Evolutionary conservation across 1,140 invertebrate genomes (phyloP), one percentile per base, ranked within the genome.

Genomic region (Octopus bimaculoides): DNA sequence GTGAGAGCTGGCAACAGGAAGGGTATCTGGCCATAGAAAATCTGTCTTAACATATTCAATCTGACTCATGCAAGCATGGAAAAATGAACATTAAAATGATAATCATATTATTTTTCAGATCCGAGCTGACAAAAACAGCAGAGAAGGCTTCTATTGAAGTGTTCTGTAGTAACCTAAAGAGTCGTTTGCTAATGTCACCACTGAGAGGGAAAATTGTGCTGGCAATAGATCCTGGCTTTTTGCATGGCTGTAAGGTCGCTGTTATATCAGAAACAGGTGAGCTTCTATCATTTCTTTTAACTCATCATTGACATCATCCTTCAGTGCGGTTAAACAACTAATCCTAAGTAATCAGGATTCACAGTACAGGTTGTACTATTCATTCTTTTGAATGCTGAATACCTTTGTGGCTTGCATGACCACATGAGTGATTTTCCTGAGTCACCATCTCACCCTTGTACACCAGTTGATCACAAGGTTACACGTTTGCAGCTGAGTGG

Each of bases 201-300:
- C 90, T 96, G 1, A 93, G 94, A 87, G 95, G 95, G n/a, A 93
- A 94, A 88, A 90, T 91, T 1, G 94, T 97, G 74, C 87, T 96
- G 14, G 96, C 95, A 0, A 92, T 98, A 69, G 96, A 98, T 92
- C 96, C 96, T 5, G 92, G 96, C 1, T 97, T 94, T 87, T 91
- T 87, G 78, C 93, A 96, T 86, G 96, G 96, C 4, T 97, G 96
- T 87, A 97, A 98, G 92, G 87, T 95, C 78, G 94, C 94, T 9
- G 88, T 95, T 2, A 92, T 95, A 26, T 93, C 94, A 52, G 89
- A 92, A 71, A 93, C 92, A 79, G 95, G 95, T 89, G 77, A 76
- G 14, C 52, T 69, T 79, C 3, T 41, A 41, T 41, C 26, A 61
- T 52, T 54, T 75, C 52, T 54, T 66, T 54, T 20, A 76, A 54